Evolutionary conservation across 1,140 invertebrate genomes (phyloP).

Genomic region (Tachypleus tridentatus): DNA sequence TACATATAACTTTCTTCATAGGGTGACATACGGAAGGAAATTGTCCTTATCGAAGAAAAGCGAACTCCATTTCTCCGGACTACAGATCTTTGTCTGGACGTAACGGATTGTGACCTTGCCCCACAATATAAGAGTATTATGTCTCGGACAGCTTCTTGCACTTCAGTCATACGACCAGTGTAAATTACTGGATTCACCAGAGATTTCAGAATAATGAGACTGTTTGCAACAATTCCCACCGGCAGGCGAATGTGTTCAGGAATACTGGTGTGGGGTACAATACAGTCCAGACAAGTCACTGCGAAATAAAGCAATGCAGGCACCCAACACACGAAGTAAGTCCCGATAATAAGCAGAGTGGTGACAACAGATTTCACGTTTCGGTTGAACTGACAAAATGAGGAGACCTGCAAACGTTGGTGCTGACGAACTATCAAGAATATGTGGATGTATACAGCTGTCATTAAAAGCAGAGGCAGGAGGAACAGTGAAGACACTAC

Average conservation of each 20-base stretch:
- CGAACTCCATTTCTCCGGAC: too few species aligned
- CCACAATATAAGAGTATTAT: too few species aligned
- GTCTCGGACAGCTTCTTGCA: slow-evolving; percentile 28
- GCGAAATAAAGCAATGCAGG: slow-evolving; percentile 44
- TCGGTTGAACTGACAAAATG: slow-evolving; percentile 14
- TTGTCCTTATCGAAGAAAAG: too few species aligned
- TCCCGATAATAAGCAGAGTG: slow-evolving; percentile 52
- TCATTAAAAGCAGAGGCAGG: slow-evolving; percentile 42
- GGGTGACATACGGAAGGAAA: too few species aligned
- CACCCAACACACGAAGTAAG: slow-evolving; percentile 50
- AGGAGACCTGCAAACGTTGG: slow-evolving; percentile 29
- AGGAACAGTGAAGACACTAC: slow-evolving; percentile 33
- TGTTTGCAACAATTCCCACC: slow-evolving; percentile 21
- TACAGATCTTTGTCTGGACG: too few species aligned
- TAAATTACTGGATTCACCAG: slow-evolving; percentile 56
- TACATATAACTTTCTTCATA: too few species aligned
- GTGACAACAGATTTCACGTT: slow-evolving; percentile 51
- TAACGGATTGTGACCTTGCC: too few species aligned
- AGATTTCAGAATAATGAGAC: slow-evolving; percentile 48
- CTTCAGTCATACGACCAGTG: slow-evolving; percentile 50
- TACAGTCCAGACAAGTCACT: slow-evolving; percentile 42
- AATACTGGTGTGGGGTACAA: slow-evolving; percentile 9
- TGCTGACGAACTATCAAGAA: slow-evolving; percentile 42
- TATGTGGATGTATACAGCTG: slow-evolving; percentile 46
- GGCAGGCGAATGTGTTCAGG: slow-evolving; percentile 7